Evolutionary conservation across 2,888 invertebrate genomes (phyloP).

Genomic region (Campopleginae sp.): DNA sequence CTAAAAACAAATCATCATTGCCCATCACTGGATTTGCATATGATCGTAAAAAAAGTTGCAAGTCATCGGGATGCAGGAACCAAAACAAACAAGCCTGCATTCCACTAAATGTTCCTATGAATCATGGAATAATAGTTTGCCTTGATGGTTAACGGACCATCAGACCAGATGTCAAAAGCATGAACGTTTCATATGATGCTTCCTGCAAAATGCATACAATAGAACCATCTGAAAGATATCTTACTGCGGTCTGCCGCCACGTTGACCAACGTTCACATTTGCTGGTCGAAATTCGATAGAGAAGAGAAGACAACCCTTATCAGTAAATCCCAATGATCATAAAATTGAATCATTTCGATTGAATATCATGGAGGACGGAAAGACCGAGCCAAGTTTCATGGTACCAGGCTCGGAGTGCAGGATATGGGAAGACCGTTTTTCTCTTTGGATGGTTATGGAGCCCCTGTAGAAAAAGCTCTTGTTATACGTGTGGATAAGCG

Average conservation of each 20-base stretch:
- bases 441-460: slow-evolving; percentile 44
- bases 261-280: background rate
- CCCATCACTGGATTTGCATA: background rate
- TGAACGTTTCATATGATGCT: slow-evolving; percentile 4
- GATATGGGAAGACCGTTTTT: slow-evolving; percentile 26
- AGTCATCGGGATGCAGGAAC: background rate
- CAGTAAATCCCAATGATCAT: slow-evolving; percentile 8
- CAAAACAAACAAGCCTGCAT: background rate
- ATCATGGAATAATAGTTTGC: background rate
- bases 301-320: slow-evolving; percentile 3
- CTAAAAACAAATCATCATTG: background rate
- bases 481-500: slow-evolving; percentile 45
- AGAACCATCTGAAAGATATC: background rate
- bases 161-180: too few species aligned
- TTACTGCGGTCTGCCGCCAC: slow-evolving; percentile 1
- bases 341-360: slow-evolving; percentile 22
- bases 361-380: slow-evolving; percentile 26
- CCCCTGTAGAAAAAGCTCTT: slow-evolving; percentile 28
- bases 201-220: background rate
- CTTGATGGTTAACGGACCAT: background rate
- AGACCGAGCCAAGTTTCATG: slow-evolving; percentile 32
- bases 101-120: background rate
- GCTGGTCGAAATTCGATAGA: background rate
- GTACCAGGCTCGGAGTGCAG: background rate
- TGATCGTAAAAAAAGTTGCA: background rate